Evolutionary conservation across 1,140 invertebrate species (phyloP), one percentile per base, ranked within the genome.

Genomic region (Wiebesia pumilae): DNA sequence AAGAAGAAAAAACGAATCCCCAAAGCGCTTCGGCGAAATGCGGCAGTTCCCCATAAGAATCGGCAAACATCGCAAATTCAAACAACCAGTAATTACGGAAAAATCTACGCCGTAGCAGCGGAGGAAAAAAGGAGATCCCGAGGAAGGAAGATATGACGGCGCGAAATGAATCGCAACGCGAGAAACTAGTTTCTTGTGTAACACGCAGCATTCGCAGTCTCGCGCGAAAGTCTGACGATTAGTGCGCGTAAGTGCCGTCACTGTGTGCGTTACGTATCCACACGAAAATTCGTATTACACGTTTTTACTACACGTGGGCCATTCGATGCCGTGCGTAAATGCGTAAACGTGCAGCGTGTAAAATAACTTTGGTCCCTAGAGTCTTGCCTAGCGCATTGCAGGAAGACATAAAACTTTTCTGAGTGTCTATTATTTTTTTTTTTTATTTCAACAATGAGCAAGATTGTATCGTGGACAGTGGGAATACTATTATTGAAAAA

Each of bases 121-220:
- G n/a, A 1, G 24, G 10, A 24, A 62, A 62, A 27, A 14, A 69
- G 16, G 30, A 10, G 80, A 82, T 71, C 35, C 33, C 65, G 30
- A 71, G 84, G 27, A 83, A 87, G 83, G 27, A 81, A 79, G 85
- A 87, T 71, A 67, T 14, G 54, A n/a, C 69, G 43, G 71, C 73
- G 71, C 10, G 0, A 71, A 38, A 71, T 14, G 35, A 71, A 16
- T 38, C 6, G 35, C 3, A 71, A 47, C 6, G 6, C 43, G 6
- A 47, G 14, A 47, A 62, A 62, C 58, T 62, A 62, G 58, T 62
- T 62, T 62, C 21, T 62, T 62, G 58, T 62, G 14, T 62, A 62
- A 62, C 58, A 24, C 27, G 27, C 51, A 21, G 19, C 51, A 54
- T 54, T 54, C 51, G 51, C 51, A 12, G 12, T 12, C 58, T 62